These are phyloP conservation scores for Hetaerina americana DNA, from an alignment of 1,140 invertebrate species.

Conservation along the genomic window DNA sequence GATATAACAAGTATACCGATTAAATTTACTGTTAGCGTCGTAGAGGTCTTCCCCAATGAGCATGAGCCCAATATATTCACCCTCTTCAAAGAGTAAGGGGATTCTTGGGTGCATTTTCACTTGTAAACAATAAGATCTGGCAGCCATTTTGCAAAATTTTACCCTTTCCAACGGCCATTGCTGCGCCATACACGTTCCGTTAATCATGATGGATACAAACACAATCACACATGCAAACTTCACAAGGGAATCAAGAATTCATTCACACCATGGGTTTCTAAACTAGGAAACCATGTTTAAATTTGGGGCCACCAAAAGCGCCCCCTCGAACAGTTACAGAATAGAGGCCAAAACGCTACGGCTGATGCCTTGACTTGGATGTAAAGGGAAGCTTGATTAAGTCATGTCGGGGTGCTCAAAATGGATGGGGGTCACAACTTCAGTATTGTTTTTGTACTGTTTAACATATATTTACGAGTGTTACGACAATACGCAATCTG, in stretches of 20 bases:
- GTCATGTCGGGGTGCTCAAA: neutral
- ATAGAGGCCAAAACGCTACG: neutral
- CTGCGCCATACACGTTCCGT: neutral
- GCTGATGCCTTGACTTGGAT: neutral
- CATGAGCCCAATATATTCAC: too few species aligned
- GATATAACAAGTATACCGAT: too few species aligned
- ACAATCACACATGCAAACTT: neutral
- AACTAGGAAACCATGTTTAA: conserved; percentile 3
- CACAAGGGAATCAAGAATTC: neutral
- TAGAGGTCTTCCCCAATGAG: too few species aligned
- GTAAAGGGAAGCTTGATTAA: neutral
- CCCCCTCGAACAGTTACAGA: neutral
- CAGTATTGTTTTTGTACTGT: neutral
- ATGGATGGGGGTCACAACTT: neutral
- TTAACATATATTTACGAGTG: neutral
- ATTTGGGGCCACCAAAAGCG: conserved; percentile 4
- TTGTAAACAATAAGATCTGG: neutral
- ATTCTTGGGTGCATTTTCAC: neutral
- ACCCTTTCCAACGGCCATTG: conserved; percentile 5
- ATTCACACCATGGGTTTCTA: neutral
- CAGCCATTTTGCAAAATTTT: conserved; percentile 4
- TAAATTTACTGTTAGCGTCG: too few species aligned
- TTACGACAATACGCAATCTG: conserved; percentile 32
- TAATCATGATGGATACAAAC: neutral
- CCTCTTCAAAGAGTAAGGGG: too few species aligned